A percentile compares a stretch with the other conserved stretches of the same genome.
phyloP scores from a whole-genome alignment of 2,113 vertebrate species.

The Colaptes auratus region DNA sequence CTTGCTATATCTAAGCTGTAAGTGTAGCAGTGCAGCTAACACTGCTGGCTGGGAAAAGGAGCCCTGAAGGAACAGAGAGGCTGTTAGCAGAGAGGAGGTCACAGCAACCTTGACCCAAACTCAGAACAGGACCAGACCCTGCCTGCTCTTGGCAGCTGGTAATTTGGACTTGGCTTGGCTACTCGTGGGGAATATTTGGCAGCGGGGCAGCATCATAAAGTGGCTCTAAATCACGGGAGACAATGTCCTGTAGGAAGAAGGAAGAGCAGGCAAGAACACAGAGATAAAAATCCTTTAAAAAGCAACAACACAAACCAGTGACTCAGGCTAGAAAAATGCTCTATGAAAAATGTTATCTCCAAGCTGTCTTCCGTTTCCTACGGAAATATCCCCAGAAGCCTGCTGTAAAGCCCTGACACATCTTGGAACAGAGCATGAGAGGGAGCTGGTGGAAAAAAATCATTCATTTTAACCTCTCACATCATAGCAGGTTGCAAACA shows the following conservation, averaged over 20 bases:
- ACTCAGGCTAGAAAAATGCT: constrained; percentile 41
- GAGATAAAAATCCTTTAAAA: constrained; percentile 45
- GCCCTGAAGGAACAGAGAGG: not conserved
- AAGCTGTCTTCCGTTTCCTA: constrained; percentile 35
- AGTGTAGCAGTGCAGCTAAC: not conserved
- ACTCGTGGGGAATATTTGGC: not conserved
- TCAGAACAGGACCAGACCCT: not conserved
- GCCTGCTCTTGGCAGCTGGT: not conserved
- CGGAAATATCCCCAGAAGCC: not conserved
- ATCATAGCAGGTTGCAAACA: not conserved
- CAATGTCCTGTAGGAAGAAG: constrained; percentile 51
- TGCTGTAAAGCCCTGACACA: constrained; percentile 27
- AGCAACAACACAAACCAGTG: constrained; percentile 1
- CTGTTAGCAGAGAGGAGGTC: not conserved
- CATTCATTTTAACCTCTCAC: not conserved
- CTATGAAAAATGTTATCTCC: constrained; percentile 21
- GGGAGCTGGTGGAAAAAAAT: constrained; percentile 10
- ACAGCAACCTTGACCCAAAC: not conserved
- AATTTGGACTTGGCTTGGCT: constrained; percentile 26
- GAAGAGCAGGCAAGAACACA: constrained; percentile 17
- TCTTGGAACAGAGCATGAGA: constrained; percentile 12
- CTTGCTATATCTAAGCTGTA: not conserved
- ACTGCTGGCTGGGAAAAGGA: not conserved
- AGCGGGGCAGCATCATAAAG: not conserved
- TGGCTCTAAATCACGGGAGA: constrained; percentile 31